Conservation (phyloP, 2,888 invertebrate genomes). For the Tiliacea aurago region DNA sequence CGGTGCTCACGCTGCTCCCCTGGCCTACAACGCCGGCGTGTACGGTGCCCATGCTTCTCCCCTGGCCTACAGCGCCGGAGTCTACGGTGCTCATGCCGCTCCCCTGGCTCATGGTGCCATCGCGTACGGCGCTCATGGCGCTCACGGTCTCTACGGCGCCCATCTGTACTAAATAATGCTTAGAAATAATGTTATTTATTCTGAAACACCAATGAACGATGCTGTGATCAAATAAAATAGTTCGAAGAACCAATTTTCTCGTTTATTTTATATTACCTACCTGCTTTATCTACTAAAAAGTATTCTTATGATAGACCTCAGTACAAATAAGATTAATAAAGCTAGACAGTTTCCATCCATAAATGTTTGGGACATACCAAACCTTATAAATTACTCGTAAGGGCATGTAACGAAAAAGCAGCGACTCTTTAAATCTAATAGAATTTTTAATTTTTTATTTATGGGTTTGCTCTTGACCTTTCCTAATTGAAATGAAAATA, state of each 20-base stretch:
- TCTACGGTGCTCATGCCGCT: conserved; percentile 73
- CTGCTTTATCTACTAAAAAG: neutral
- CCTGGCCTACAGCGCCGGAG: conserved; percentile 37
- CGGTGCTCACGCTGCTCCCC: conserved; percentile 72
- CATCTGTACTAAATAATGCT: conserved; percentile 57
- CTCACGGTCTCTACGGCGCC: conserved; percentile 57
- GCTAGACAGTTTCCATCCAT: neutral
- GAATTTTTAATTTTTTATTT: no score
- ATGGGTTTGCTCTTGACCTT: no score
- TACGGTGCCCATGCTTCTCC: conserved; percentile 58
- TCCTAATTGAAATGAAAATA: no score
- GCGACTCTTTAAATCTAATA: neutral
- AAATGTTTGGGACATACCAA: neutral
- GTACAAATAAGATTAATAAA: neutral
- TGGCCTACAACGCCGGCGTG: conserved; percentile 70
- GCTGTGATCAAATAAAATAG: conserved; percentile 64
- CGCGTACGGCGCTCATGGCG: conserved; percentile 55
- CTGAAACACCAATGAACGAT: conserved; percentile 49
- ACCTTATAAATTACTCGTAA: neutral
- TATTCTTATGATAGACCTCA: no score
- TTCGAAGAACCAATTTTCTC: conserved; percentile 44
- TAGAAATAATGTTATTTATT: conserved; percentile 50
- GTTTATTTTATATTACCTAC: neutral
- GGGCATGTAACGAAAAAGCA: neutral
- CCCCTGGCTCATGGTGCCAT: conserved; percentile 65